Evolutionary conservation across 2,797 vertebrate genomes (phyloP), one percentile per base, ranked within the genome.

Genomic region (Gila robusta): DNA sequence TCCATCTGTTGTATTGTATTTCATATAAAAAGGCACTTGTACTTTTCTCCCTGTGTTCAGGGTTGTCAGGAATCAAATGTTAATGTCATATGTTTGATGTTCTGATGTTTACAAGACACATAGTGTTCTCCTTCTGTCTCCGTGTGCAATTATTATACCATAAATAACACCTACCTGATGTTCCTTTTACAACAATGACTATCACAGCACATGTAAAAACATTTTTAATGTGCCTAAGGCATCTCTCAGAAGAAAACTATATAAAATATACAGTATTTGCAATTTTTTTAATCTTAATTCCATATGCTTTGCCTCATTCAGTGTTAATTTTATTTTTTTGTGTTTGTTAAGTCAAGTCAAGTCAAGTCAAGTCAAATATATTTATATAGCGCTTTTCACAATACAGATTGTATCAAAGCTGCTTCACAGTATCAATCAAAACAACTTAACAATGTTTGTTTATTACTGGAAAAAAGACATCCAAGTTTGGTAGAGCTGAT

Each of bases 81-180:
- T 67, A 77, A 79, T 79, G 81, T n/a, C 26, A 64, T 64, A 73
- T 62, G 17, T 62, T 83, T 73, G 71, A 83, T 64, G 70, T 62
- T 64, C 26, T 74, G 54, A 74, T 74, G 82, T 76, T 74, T 83
- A 83, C 72, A 62, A 76, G 71, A 52, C 56, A 83, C 39, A 66
- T 26, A 64, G 41, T 76, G 71, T 26, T 23, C 41, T 49, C 12
- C 54, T 83, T 10, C 54, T 47, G 28, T 74, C 54, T 74, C 54
- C 2, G 0, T 49, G 47, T 49, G 16, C 47, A 66, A 39, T 28
- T 23, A 83, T 73, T 47, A 73, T 17, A 47, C 32, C 35, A 83
- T 66, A 74, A 83, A 66, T 66, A 74, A 49, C 28, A 49, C 21
- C 17, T n/a, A 41, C 5, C 26, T 64, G 56, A n/a, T 73, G 70